A percentile compares a stretch with the other conserved stretches of the same genome.
Evolutionary conservation across 1,140 invertebrate species (phyloP).

Genomic region (Drosophila varians): DNA sequence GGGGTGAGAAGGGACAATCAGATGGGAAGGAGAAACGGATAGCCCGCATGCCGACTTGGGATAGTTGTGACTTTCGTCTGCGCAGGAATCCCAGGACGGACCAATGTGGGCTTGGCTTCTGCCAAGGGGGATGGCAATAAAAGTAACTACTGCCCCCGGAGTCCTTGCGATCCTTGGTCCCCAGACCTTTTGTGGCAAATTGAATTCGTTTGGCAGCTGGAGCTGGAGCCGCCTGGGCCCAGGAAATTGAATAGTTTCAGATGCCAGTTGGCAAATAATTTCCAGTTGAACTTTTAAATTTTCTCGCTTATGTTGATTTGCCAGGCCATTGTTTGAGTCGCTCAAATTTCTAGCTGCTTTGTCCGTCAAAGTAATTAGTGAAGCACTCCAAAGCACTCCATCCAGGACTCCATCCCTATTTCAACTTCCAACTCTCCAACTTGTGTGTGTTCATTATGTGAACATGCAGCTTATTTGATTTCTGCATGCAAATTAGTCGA

Average conservation of each 20-base stretch:
- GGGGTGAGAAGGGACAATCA: conserved; percentile 21
- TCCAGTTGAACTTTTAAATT: conserved; percentile 63
- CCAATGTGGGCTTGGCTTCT: conserved; percentile 67
- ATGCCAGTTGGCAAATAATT: conserved; percentile 73
- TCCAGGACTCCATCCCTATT: conserved; percentile 2
- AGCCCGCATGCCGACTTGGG: conserved; percentile 59
- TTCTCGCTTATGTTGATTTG: conserved; percentile 70
- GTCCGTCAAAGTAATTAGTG: conserved; percentile 82
- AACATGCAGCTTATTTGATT: conserved; percentile 77
- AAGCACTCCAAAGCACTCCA: conserved; percentile 57
- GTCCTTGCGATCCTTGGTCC: conserved; percentile 5
- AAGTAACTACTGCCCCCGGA: conserved; percentile 48
- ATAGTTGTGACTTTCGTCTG: conserved; percentile 80
- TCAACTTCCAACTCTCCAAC: background rate
- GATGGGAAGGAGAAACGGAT: conserved; percentile 6
- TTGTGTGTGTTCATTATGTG: conserved; percentile 65
- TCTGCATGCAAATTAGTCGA: conserved; percentile 79
- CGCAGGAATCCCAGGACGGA: conserved; percentile 30
- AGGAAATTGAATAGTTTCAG: conserved; percentile 80
- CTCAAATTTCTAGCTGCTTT: conserved; percentile 63
- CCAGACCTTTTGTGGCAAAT: conserved; percentile 30
- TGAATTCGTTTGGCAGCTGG: conserved; percentile 56
- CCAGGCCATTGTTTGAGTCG: conserved; percentile 67
- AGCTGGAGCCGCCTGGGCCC: conserved; percentile 21
- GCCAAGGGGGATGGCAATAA: conserved; percentile 43